Percentiles rank a stretch among this genome's conserved stretches.
phyloP scores from a whole-genome alignment of 2,888 invertebrate species.

The Beris chalybata region DNA sequence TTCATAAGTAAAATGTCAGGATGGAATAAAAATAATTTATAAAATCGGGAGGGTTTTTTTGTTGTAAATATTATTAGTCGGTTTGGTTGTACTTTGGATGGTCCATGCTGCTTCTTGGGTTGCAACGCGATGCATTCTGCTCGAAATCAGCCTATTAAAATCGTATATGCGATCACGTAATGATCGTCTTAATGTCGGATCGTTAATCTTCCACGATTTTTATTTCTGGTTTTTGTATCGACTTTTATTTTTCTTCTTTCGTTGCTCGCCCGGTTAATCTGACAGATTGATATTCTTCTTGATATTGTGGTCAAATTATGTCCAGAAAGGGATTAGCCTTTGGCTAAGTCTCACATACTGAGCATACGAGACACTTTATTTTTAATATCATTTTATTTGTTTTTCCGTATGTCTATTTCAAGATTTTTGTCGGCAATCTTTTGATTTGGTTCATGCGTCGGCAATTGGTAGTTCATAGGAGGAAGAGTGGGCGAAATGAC shows the following conservation, averaged over 20 bases:
- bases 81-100: background rate
- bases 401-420: slow-evolving; percentile 15
- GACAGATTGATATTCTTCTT: slow-evolving; percentile 33
- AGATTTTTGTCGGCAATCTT: slow-evolving; percentile 17
- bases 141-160: slow-evolving; percentile 13
- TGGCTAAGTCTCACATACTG: slow-evolving; percentile 16
- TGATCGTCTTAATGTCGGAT: slow-evolving; percentile 31
- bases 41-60: background rate
- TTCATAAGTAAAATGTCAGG: slow-evolving; percentile 28
- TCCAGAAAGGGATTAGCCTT: slow-evolving; percentile 28
- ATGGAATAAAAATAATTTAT: slow-evolving; percentile 11
- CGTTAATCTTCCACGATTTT: slow-evolving; percentile 26
- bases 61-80: background rate
- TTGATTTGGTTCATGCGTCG: background rate
- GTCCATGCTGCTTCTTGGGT: background rate
- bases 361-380: slow-evolving; percentile 1
- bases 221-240: slow-evolving; percentile 26
- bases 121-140: no score
- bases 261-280: slow-evolving; percentile 21
- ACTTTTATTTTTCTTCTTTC: slow-evolving; percentile 8
- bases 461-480: background rate
- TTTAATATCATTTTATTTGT: slow-evolving; percentile 9
- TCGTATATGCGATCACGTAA: slow-evolving; percentile 24
- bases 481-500: slow-evolving; percentile 27
- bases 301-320: slow-evolving; percentile 33